These are phyloP conservation scores for Cuniculus paca DNA, from an alignment of 2,797 vertebrate genomes.

Conservation along the genomic window DNA sequence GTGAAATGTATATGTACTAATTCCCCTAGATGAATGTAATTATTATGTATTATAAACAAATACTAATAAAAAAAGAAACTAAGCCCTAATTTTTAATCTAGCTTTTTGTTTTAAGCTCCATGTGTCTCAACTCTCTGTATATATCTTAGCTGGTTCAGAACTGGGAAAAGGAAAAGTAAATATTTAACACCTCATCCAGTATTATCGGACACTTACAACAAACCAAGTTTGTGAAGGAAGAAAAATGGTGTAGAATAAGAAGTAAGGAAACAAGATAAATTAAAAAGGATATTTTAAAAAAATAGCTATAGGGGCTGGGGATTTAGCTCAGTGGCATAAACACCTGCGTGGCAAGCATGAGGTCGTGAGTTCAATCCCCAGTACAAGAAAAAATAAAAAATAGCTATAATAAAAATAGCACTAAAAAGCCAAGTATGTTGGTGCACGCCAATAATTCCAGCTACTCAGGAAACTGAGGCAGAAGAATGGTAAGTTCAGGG, in stretches of 20 bases:
- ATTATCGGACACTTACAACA: slow-evolving; percentile 16
- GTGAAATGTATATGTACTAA: not conserved
- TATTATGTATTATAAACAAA: not conserved
- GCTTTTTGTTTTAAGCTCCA: slow-evolving; percentile 41
- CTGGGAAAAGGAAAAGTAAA: not conserved
- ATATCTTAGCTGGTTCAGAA: slow-evolving; percentile 30
- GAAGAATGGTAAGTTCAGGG: too few relatives aligned
- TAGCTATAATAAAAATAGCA: not conserved
- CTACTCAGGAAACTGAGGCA: not conserved
- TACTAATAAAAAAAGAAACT: not conserved
- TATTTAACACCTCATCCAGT: slow-evolving; percentile 16
- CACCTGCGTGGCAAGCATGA: too few relatives aligned
- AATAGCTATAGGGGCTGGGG: too few relatives aligned
- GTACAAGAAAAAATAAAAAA: too few relatives aligned
- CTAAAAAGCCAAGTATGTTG: not conserved
- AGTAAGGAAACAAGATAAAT: slow-evolving; percentile 2
- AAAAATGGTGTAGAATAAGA: not conserved
- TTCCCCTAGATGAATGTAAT: not conserved
- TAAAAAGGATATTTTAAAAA: not conserved
- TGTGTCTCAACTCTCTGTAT: slow-evolving; percentile 38
- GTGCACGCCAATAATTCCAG: not conserved
- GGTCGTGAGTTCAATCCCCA: too few relatives aligned
- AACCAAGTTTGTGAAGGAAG: not conserved
- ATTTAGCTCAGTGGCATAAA: too few relatives aligned
- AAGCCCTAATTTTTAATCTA: slow-evolving; percentile 26